Percentiles rank a stretch among this genome's conserved stretches.
These are phyloP conservation scores for Acropternis orthonyx DNA, from an alignment of 2,797 vertebrate genomes.

Conservation along the genomic window DNA sequence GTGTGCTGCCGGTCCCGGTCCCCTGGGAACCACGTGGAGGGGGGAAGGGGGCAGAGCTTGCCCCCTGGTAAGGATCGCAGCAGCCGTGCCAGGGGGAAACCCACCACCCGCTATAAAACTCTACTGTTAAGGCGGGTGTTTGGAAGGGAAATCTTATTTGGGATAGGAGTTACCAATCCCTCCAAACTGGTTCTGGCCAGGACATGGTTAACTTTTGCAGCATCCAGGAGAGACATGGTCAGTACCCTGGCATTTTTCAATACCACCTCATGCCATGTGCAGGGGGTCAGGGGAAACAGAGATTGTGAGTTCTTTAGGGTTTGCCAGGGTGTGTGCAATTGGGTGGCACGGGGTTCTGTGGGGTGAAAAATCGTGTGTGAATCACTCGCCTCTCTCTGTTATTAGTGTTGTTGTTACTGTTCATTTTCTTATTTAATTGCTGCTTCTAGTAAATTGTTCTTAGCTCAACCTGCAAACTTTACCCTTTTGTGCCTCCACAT, in stretches of 20 bases:
- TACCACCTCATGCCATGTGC: rapidly evolving
- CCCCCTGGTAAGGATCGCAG: too few relatives aligned
- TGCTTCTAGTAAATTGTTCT: background rate
- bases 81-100: too few relatives aligned
- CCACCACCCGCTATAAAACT: too few relatives aligned
- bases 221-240: rapidly evolving
- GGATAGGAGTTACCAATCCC: background rate
- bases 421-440: background rate
- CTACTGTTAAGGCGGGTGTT: background rate
- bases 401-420: background rate
- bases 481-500: background rate
- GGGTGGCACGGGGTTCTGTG: rapidly evolving
- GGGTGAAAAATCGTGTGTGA: rapidly evolving
- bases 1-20: too few relatives aligned
- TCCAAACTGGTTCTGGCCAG: background rate
- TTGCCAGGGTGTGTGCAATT: rapidly evolving
- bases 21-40: too few relatives aligned
- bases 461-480: rapidly evolving
- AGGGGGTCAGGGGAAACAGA: background rate
- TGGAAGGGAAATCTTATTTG: background rate
- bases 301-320: rapidly evolving
- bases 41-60: too few relatives aligned
- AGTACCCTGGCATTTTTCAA: background rate
- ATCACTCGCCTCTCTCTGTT: rapidly evolving
- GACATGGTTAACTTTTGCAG: background rate